Base-by-base conservation (phyloP, 1,140 invertebrate genomes). In the Drosophila pruinosa region DNA sequence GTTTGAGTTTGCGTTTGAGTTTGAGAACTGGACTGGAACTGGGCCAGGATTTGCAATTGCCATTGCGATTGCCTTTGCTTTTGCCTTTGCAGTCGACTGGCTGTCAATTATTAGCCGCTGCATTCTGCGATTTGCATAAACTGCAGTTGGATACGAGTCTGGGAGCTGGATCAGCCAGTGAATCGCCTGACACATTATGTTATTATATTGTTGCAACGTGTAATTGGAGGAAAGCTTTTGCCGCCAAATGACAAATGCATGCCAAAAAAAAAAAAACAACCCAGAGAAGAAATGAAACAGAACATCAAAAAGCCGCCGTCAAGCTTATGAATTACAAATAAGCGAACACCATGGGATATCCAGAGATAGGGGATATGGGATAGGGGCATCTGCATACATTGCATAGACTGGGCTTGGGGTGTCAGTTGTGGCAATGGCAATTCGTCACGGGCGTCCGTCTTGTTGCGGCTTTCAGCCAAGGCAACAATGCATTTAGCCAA, bases 131-230 rank as follows among this genome's bases (percentile, higher is more conserved):
- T 62, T 62, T 62, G 59, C 59, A 62, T 62, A 52, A 50, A 50
- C 21, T 36, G 15, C 21, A 45, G 19, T 45, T 45, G 41, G 19
- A 17, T n/a, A 22, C 19, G 17, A 41, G 15, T 10, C 4, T 38
- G 19, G 64, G 10, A 59, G 36, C 43, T 34, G 47, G 38, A 50
- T 48, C 48, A 24, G 31, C 21, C 21, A 17, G 58, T 26, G 41
- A 26, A 48, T 57, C 39, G 72, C 57, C 53, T 81, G 75, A 62
- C 71, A 79, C 80, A 83, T 83, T 83, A 83, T 86, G 78, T 78
- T 82, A 86, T 86, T 86, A 86, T 88, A 70, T 86, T 63, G 82
- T 86, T 86, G 71, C 78, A 86, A 86, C 74, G 81, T 86, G 75
- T 88, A 86, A 86, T 86, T 86, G 81, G 78, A 88, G 61, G 77